phyloP scores from a whole-genome alignment of 1,140 invertebrate species.

The Papilio polytes region DNA sequence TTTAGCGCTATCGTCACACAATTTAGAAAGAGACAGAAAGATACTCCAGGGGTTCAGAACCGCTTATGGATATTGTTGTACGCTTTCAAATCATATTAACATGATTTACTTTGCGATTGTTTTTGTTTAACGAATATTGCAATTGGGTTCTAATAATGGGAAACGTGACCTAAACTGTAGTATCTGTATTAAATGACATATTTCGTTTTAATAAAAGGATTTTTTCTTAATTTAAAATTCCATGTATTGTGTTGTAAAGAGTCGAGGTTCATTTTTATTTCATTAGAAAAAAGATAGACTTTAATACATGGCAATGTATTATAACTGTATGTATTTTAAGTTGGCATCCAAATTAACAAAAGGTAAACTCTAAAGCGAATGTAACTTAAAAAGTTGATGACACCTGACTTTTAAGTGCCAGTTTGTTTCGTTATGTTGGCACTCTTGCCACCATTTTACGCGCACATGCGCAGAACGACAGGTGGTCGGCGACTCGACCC shows the following conservation, averaged over 20 bases:
- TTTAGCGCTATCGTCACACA: constrained; percentile 56
- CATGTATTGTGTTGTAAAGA: neutral
- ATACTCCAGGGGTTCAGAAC: constrained; percentile 54
- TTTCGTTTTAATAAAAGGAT: neutral
- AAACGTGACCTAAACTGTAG: neutral
- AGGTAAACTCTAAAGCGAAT: neutral
- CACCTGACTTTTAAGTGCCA: constrained; percentile 54
- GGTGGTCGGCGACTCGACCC: constrained; percentile 81
- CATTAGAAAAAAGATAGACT: neutral
- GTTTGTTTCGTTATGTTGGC: constrained; percentile 66
- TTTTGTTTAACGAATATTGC: neutral
- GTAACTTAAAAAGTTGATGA: constrained; percentile 51
- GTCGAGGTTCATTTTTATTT: neutral
- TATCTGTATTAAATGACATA: too few relatives aligned
- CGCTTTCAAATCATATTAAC: neutral
- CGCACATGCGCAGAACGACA: constrained; percentile 84
- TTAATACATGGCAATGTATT: neutral
- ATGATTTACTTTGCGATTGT: neutral
- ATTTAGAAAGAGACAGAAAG: constrained; percentile 61
- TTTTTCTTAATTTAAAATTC: constrained; percentile 25
- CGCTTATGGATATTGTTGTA: constrained; percentile 20
- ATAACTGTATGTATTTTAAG: neutral
- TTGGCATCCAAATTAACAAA: neutral
- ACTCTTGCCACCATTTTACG: constrained; percentile 71
- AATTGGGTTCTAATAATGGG: neutral